phyloP scores from a whole-genome alignment of 2,113 vertebrate species.

The Lophotis ruficrista region DNA sequence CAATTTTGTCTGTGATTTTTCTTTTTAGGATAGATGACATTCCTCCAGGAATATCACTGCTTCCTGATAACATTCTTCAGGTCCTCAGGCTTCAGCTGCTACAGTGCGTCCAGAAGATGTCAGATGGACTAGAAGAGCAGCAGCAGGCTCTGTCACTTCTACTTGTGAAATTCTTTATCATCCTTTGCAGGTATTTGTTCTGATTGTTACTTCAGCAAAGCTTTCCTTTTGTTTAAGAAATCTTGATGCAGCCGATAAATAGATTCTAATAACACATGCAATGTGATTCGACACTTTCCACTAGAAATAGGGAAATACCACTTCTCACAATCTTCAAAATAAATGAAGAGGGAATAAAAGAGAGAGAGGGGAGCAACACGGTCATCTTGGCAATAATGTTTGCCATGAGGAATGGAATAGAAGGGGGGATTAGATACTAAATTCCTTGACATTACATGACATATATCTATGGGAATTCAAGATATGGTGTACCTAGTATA shows the following conservation, averaged over 20 bases:
- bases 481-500: neutral
- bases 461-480: neutral
- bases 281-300: neutral
- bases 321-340: neutral
- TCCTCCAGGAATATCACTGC: conserved; percentile 91
- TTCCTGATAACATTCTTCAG: conserved; percentile 97
- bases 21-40: conserved; percentile 87
- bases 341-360: neutral
- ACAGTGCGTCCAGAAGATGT: conserved; percentile 95
- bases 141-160: conserved; percentile 90
- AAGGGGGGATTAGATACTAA: neutral
- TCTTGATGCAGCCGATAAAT: neutral
- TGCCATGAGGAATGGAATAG: neutral
- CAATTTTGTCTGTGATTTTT: neutral
- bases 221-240: neutral
- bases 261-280: neutral
- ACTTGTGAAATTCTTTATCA: conserved; percentile 96
- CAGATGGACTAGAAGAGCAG: conserved; percentile 91
- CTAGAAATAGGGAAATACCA: neutral
- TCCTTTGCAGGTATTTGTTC: conserved; percentile 90
- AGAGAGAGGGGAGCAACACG: neutral
- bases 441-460: neutral
- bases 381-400: neutral
- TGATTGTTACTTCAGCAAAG: neutral
- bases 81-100: conserved; percentile 92